phyloP scores from a whole-genome alignment of 2,113 vertebrate genomes.

The Corythaeola cristata region DNA sequence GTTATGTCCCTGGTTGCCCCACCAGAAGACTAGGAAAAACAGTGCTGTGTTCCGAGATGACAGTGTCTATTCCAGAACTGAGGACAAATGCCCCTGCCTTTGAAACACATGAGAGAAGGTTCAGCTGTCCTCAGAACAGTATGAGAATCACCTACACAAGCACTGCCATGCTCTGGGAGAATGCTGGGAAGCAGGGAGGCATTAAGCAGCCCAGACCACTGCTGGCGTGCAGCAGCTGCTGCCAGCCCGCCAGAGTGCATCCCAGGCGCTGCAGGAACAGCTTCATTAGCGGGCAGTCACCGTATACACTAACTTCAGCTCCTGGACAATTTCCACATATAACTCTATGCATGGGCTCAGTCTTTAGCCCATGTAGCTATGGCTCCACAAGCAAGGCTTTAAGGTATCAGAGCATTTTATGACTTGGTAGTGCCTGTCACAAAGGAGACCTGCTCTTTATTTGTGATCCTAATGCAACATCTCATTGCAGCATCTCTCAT shows the following conservation, averaged over 20 bases:
- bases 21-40: neutral
- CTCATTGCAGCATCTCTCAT: neutral
- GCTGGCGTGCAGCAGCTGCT: neutral
- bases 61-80: neutral
- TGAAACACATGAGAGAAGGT: neutral
- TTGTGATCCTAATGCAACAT: neutral
- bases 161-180: neutral
- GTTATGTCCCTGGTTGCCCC: neutral
- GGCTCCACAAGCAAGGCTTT: neutral
- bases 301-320: neutral
- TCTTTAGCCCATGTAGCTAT: fast-evolving
- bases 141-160: neutral
- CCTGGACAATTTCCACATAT: neutral
- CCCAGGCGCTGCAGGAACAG: neutral
- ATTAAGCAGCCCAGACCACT: neutral
- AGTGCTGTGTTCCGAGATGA: neutral
- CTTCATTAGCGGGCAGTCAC: neutral
- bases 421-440: neutral
- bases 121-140: neutral
- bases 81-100: neutral
- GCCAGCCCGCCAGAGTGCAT: neutral
- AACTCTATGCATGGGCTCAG: neutral
- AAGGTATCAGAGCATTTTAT: neutral
- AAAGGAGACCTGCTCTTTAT: neutral
- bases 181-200: neutral